Conservation (phyloP, 1,140 invertebrate genomes). For the Bicyclus anynana region DNA sequence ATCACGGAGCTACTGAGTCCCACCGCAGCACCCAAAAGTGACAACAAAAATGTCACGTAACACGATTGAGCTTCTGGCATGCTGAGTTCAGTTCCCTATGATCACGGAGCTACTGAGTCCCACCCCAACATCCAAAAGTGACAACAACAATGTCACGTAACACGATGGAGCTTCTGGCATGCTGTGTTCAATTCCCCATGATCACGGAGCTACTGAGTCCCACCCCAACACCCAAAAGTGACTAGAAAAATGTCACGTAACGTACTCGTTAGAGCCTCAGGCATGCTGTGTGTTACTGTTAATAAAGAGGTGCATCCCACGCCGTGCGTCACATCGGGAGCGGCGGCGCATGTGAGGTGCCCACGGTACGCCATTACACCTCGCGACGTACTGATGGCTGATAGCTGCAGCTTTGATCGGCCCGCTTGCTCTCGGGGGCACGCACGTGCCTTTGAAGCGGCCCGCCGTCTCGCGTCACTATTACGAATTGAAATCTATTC, state of each 20-base stretch:
- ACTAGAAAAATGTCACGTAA: slow-evolving; percentile 39
- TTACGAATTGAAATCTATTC: slow-evolving; percentile 61
- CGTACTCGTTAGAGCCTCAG: slow-evolving; percentile 37
- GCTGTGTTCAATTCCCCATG: no score
- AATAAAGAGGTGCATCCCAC: slow-evolving; percentile 31
- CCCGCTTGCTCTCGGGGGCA: slow-evolving; percentile 48
- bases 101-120: no score
- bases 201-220: no score
- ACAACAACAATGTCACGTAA: no score
- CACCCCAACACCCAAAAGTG: slow-evolving; percentile 38
- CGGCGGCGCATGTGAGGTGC: slow-evolving; percentile 32
- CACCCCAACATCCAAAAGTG: no score
- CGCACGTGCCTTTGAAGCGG: slow-evolving; percentile 62
- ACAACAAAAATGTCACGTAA: no score
- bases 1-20: no score
- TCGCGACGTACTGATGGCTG: slow-evolving; percentile 55
- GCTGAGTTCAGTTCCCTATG: no score
- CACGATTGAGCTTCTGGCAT: no score
- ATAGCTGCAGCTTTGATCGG: slow-evolving; percentile 57
- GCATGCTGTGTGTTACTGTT: slow-evolving; percentile 21
- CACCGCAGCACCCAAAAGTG: no score
- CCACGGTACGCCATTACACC: slow-evolving; percentile 58
- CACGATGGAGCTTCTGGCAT: no score
- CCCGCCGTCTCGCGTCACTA: slow-evolving; percentile 54
- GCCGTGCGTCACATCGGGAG: slow-evolving; percentile 24